Evolutionary conservation across 2,888 invertebrate genomes (phyloP).

Genomic region (Hartigia nigra): DNA sequence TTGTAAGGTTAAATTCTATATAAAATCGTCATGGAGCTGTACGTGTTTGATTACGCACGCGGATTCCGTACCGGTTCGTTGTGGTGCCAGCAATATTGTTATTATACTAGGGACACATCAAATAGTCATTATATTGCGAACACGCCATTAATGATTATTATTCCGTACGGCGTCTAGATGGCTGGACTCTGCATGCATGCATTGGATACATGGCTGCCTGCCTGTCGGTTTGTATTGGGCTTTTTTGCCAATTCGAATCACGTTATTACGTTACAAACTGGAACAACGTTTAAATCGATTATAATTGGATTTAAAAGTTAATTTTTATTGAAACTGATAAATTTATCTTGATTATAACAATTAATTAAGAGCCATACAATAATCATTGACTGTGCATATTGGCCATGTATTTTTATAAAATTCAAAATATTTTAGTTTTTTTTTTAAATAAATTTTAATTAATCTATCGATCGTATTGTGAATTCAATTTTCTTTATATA

Average conservation of each 20-base stretch:
- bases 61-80: neutral
- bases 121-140: conserved; percentile 26
- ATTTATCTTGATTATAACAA: neutral
- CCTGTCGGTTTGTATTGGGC: neutral
- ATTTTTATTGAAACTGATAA: too few species aligned
- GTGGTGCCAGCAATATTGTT: conserved; percentile 16
- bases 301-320: neutral
- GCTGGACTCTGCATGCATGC: neutral
- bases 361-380: neutral
- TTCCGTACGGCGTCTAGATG: conserved; percentile 19
- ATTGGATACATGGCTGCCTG: neutral
- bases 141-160: conserved; percentile 30
- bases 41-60: neutral
- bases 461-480: neutral
- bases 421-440: neutral
- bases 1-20: neutral
- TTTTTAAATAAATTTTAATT: neutral
- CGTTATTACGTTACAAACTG: neutral
- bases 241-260: neutral
- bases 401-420: neutral
- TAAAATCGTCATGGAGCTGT: neutral
- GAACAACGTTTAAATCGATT: neutral
- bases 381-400: neutral
- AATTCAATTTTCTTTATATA: too few species aligned
- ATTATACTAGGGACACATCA: conserved; percentile 16